These are phyloP conservation scores for Archivesica marissinica DNA, from an alignment of 1,140 invertebrate genomes.

Conservation along the genomic window DNA sequence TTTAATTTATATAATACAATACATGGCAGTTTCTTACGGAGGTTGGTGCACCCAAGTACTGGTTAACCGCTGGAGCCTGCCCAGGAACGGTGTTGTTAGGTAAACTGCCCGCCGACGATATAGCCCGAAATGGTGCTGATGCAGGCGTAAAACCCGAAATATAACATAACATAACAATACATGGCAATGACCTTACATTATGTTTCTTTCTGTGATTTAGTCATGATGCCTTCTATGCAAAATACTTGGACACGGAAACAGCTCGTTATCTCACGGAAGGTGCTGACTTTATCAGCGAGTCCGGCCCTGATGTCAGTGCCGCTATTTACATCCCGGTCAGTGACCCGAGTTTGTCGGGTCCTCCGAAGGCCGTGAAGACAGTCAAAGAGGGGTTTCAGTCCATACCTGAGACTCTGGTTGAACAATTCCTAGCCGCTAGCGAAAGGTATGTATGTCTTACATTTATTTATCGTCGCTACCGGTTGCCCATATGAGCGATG, in stretches of 20 bases:
- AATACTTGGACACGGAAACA: conserved; percentile 3
- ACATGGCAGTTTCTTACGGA: too few relatives aligned
- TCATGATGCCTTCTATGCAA: neutral
- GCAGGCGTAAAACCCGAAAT: too few relatives aligned
- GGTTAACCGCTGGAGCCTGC: too few relatives aligned
- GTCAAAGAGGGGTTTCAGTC: conserved; percentile 2
- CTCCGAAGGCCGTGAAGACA: neutral
- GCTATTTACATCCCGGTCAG: neutral
- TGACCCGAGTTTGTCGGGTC: neutral
- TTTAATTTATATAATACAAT: too few relatives aligned
- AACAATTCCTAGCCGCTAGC: neutral
- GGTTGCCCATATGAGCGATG: neutral
- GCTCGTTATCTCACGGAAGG: neutral
- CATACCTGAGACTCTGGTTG: neutral
- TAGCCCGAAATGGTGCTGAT: too few relatives aligned
- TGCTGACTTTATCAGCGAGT: neutral
- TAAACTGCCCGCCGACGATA: too few relatives aligned
- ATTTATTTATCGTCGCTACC: neutral
- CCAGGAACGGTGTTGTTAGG: too few relatives aligned
- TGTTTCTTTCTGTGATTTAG: neutral
- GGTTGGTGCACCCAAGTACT: too few relatives aligned
- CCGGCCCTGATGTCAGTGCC: neutral
- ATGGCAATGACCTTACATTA: too few relatives aligned
- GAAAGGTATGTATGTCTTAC: neutral
- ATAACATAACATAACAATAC: too few relatives aligned